phyloP scores from a whole-genome alignment of 2,113 vertebrate genomes.

The Tenrec ecaudatus region DNA sequence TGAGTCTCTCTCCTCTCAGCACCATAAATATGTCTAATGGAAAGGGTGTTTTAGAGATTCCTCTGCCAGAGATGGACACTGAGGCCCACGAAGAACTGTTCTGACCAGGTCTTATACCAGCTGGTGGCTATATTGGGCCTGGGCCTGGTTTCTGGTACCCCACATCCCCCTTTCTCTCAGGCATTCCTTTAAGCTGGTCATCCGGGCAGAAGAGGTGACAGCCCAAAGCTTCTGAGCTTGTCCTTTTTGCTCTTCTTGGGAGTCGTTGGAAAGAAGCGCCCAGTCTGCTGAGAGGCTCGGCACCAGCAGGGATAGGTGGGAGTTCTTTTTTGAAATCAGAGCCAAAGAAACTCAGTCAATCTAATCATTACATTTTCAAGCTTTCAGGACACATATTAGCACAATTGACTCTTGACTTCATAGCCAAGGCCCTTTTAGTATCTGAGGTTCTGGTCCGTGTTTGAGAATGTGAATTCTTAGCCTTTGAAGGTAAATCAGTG shows the following conservation, averaged over 20 bases:
- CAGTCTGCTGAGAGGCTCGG: too few relatives aligned
- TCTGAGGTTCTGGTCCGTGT: neutral
- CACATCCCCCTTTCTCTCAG: too few relatives aligned
- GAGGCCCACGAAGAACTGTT: neutral
- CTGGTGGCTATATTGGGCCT: neutral
- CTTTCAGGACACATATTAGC: neutral
- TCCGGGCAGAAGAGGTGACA: too few relatives aligned
- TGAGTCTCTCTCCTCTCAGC: neutral
- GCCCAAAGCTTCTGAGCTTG: too few relatives aligned
- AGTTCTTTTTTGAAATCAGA: neutral
- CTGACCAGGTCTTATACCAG: neutral
- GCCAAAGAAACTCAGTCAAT: constrained; percentile 1
- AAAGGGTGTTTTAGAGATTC: neutral
- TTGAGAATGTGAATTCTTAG: neutral
- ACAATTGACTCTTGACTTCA: neutral
- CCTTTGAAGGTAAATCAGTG: neutral
- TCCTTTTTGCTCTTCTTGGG: too few relatives aligned
- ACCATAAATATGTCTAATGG: neutral
- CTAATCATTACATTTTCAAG: neutral
- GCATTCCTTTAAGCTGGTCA: too few relatives aligned
- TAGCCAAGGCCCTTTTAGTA: neutral
- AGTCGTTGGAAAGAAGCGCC: too few relatives aligned
- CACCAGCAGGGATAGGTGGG: too few relatives aligned
- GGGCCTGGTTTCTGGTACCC: too few relatives aligned
- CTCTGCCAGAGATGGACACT: neutral